A percentile compares a stretch with the other conserved stretches of the same genome.
These are phyloP conservation scores for Cervus canadensis DNA, from an alignment of 2,113 vertebrate species.

Conservation along the genomic window DNA sequence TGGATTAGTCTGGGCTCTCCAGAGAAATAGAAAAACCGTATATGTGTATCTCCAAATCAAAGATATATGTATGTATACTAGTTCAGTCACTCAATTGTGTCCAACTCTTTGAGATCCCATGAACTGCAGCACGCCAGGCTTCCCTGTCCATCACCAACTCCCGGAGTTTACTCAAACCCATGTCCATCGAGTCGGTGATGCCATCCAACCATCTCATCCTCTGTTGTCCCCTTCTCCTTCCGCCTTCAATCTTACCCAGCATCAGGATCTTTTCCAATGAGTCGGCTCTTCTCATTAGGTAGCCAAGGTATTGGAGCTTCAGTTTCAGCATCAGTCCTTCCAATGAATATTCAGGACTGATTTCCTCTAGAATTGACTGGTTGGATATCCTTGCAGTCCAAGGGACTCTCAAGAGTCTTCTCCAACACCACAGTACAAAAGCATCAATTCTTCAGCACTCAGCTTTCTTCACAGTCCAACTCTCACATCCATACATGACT, in stretches of 20 bases:
- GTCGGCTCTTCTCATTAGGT: accelerated
- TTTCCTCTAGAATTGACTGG: not conserved
- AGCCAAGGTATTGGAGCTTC: not conserved
- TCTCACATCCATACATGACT: not conserved
- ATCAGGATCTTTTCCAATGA: not conserved
- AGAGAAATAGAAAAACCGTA: not conserved
- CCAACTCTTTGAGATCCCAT: not conserved
- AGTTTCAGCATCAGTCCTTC: not conserved
- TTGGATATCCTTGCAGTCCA: not conserved
- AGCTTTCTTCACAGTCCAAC: not conserved
- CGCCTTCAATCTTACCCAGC: accelerated
- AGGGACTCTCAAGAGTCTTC: not conserved
- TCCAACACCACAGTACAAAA: not conserved
- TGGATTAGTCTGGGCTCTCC: not conserved
- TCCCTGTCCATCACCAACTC: not conserved
- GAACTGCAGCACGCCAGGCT: not conserved
- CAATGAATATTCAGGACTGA: not conserved
- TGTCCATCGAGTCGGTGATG: not conserved
- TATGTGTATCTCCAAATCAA: not conserved
- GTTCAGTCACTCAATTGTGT: not conserved
- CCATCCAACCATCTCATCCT: not conserved
- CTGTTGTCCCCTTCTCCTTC: not conserved
- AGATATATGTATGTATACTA: not conserved
- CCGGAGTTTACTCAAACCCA: not conserved
- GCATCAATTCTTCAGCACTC: not conserved